These are phyloP conservation scores for Columba guinea DNA, from an alignment of 2,797 vertebrate genomes.

Conservation along the genomic window DNA sequence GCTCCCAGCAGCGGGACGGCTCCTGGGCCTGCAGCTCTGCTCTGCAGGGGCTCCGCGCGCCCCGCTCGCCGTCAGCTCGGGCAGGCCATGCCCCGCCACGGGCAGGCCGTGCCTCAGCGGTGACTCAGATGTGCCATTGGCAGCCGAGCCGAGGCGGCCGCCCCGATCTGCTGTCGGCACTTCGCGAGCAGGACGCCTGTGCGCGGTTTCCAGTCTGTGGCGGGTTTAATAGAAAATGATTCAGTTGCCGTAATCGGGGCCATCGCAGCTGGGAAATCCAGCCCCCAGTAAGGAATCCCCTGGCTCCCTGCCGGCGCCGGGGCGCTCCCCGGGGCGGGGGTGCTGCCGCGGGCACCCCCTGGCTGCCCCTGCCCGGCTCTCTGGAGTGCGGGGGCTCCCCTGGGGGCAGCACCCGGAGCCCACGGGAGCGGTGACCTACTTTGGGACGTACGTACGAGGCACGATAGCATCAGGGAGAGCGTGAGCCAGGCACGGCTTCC, in stretches of 20 bases:
- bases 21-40: too few species aligned
- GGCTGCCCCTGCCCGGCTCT: neutral
- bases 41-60: too few species aligned
- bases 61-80: neutral
- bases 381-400: neutral
- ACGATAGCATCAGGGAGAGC: constrained; percentile 51
- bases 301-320: neutral
- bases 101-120: neutral
- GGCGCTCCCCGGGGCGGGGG: neutral
- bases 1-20: rapidly evolving
- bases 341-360: neutral
- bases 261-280: constrained; percentile 49
- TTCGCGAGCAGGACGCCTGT: neutral
- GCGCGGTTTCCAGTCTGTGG: constrained; percentile 10
- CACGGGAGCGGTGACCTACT: constrained; percentile 43
- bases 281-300: constrained; percentile 44
- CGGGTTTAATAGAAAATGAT: constrained; percentile 48
- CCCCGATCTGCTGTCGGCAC: neutral
- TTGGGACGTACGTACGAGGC: neutral
- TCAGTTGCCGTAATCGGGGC: constrained; percentile 40
- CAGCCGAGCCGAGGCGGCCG: neutral
- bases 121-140: constrained; percentile 20
- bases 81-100: too few species aligned
- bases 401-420: neutral
- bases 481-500: constrained; percentile 36